phyloP scores from a whole-genome alignment of 1,140 invertebrate species.

The Formica selysi region DNA sequence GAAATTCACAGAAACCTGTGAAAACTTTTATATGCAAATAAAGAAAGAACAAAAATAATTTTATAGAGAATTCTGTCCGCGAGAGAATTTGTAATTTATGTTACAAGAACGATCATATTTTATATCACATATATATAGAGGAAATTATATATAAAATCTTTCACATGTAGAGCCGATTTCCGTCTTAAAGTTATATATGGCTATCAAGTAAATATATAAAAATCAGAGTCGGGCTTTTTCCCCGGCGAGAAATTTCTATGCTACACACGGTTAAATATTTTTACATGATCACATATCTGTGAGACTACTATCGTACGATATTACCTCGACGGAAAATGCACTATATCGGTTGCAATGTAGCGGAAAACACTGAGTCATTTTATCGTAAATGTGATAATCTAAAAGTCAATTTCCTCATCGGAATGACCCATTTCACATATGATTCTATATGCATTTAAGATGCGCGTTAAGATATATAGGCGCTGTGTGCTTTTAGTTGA shows the following conservation, averaged over 20 bases:
- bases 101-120: slow-evolving; percentile 28
- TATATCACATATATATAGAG: slow-evolving; percentile 24
- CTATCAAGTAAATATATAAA: slow-evolving; percentile 40
- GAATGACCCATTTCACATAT: slow-evolving; percentile 4
- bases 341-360: slow-evolving; percentile 39
- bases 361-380: slow-evolving; percentile 57
- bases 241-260: slow-evolving; percentile 34
- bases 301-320: slow-evolving; percentile 53
- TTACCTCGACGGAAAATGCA: slow-evolving; percentile 61
- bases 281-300: slow-evolving; percentile 53
- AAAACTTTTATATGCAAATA: neutral
- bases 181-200: slow-evolving; percentile 48
- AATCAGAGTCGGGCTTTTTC: slow-evolving; percentile 47
- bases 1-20: neutral
- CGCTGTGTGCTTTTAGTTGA: neutral
- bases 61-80: neutral
- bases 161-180: slow-evolving; percentile 28
- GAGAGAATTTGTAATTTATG: slow-evolving; percentile 16
- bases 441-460: neutral
- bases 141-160: slow-evolving; percentile 2
- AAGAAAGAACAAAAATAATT: neutral
- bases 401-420: slow-evolving; percentile 39
- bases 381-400: slow-evolving; percentile 44
- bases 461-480: slow-evolving; percentile 16
- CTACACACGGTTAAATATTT: slow-evolving; percentile 54